Evolutionary conservation across 2,888 invertebrate genomes (phyloP), one percentile per base, ranked within the genome.

Genomic region (Scrobipalpa costella): DNA sequence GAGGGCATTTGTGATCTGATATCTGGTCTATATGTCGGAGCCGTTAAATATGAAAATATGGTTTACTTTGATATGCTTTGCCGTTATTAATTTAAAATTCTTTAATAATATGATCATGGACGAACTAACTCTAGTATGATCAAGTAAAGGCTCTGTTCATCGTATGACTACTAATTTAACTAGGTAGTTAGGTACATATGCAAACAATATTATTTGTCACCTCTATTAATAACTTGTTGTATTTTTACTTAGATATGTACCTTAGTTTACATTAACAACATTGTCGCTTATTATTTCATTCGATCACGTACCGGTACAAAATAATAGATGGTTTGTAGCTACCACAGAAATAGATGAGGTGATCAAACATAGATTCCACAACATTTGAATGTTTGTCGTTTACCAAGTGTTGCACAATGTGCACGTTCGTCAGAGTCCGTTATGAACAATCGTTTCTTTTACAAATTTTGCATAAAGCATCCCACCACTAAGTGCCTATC

Each of bases 401-500:
- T 11, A 52, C 2, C 7, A 19, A 17, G 15, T 15, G 9, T 21
- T 15, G 19, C 15, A 17, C 7, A 17, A 17, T 9, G 9, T 50
- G 17, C 50, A 50, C 17, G 9, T 50, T 21, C 50, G 50, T 50
- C 17, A 21, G 8, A 19, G 17, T 50, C 9, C 9, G 50, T 21
- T 50, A 50, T 50, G 33, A 52, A 52, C 33, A 58, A 40, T 58
- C 21, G 40, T 0, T 1, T 60, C 21, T 60, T 44, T 33, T 19
- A 50, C n/a, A 17, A 17, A n/a, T 60, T 61, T 63, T 69, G 66
- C 66, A 67, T 68, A 68, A 65, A 69, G 66, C 57, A 67, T 68
- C 61, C 62, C 60, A 64, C 63, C 61, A 64, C 68, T 67, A 68
- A 69, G 66, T 69, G 66, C 66, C 64, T 65, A 66, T 66, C 63